Conservation (phyloP, 23 tunicate genomes). For the Clavelina lepadiformis region DNA sequence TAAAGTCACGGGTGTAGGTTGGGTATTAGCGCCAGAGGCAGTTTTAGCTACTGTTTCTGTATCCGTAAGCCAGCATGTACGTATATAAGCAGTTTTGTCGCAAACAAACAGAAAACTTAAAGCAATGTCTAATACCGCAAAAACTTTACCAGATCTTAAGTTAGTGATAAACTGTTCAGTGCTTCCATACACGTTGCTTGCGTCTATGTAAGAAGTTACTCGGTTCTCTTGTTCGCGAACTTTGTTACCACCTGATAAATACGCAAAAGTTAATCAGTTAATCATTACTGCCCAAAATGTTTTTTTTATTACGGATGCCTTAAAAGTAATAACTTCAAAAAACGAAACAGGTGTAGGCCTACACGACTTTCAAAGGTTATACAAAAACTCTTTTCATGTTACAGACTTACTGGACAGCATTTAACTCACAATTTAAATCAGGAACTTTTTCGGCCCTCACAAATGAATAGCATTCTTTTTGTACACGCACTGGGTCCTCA, state of each 20-base stretch:
- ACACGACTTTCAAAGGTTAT: too few species aligned
- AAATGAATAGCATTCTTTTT: slow-evolving; percentile 25
- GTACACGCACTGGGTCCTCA: slow-evolving; percentile 21
- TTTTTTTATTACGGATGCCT: background rate
- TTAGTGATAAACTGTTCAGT: slow-evolving; percentile 4
- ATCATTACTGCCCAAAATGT: background rate
- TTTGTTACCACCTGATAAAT: slow-evolving; percentile 8
- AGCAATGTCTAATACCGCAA: too few species aligned
- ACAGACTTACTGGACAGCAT: background rate
- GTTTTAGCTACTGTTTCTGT: too few species aligned
- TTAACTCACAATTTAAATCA: slow-evolving; percentile 24
- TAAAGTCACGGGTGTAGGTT: too few species aligned
- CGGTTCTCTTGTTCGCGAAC: slow-evolving; percentile 51
- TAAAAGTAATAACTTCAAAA: too few species aligned
- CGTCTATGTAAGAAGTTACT: slow-evolving; percentile 63
- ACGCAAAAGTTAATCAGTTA: background rate
- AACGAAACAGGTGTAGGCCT: too few species aligned
- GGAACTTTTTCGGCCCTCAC: slow-evolving; percentile 14
- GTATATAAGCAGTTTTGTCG: too few species aligned
- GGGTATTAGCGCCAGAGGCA: too few species aligned
- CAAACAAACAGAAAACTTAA: too few species aligned
- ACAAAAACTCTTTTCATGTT: too few species aligned
- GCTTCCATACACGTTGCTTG: slow-evolving; percentile 64
- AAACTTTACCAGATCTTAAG: slow-evolving; percentile 13
- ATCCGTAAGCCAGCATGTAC: too few species aligned